Evolutionary conservation across 2,113 vertebrate genomes (phyloP).

Genomic region (Manacus vitellinus): DNA sequence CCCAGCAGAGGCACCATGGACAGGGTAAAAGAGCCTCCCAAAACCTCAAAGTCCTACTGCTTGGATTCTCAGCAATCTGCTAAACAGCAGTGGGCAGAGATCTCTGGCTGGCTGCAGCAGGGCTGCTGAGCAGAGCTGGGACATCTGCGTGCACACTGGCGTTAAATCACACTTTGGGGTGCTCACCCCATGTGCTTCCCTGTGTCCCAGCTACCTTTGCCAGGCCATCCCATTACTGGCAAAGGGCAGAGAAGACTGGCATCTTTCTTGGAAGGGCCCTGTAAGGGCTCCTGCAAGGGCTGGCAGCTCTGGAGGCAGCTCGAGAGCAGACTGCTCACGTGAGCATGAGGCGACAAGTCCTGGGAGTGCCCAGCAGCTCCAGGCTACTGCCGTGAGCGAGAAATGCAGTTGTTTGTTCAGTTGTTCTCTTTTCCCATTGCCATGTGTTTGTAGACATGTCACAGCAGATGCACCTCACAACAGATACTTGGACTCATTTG

Average conservation of each 20-base stretch:
- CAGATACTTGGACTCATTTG: background rate
- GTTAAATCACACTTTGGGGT: background rate
- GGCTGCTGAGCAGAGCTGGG: background rate
- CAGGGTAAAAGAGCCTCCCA: background rate
- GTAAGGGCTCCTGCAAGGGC: background rate
- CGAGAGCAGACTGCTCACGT: background rate
- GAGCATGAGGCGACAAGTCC: background rate
- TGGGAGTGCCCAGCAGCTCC: slow-evolving; percentile 36
- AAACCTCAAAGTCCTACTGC: background rate
- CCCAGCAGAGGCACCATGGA: background rate
- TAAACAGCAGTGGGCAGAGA: background rate
- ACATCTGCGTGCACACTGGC: background rate
- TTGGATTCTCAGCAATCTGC: background rate
- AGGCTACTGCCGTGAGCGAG: accelerated
- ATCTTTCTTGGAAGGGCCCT: background rate
- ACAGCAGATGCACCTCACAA: slow-evolving; percentile 30
- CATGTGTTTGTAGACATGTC: slow-evolving; percentile 36
- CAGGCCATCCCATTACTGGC: background rate
- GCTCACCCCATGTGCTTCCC: background rate
- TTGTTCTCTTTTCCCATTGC: background rate
- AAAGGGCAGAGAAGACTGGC: background rate
- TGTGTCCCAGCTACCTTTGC: background rate
- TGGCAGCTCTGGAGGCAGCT: background rate
- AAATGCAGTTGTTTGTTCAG: slow-evolving; percentile 32
- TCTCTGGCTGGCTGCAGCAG: background rate